Evolutionary conservation across 2,797 vertebrate genomes (phyloP), one percentile per base, ranked within the genome.

Genomic region (Lagodon rhomboides): DNA sequence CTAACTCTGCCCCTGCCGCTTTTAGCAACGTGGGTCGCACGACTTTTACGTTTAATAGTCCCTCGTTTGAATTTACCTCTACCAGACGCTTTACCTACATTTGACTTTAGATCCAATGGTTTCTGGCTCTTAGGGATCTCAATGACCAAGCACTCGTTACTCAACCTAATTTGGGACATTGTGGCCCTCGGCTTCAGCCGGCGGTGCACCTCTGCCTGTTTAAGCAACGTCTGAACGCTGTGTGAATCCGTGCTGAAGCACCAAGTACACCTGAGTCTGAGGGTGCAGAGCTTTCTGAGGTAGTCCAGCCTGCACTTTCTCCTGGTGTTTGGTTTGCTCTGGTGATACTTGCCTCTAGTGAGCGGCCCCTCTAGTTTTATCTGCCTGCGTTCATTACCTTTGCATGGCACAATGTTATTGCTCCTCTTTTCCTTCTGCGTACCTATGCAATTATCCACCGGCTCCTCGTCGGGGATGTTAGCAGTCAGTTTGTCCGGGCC

Each of bases 331-430:
- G 78, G 7, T 41, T 58, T 43, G 17, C 53, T 30, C 43, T 10
- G 58, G 1, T 49, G n/a, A 76, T 67, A 78, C 77, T 80, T 82
- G 60, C 84, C 76, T 85, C 27, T 69, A 0, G 84, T 61, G 56
- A 0, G 1, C 1, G 69, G 58, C 1, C 58, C 61, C 23, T 69
- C 44, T 7, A 18, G 62, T 44, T 51, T 55, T 1, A 49, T 0
- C 30, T 27, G 11, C 69, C 17, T 8, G 6, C 18, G n/a, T 3
- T n/a, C 3, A 18, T 3, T 3, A 5, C 44, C 12, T 46, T 5
- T 54, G 12, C 13, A 13, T 22, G 50, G 20, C 38, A 41, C 3
- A 0, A 12, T 0, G 3, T n/a, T 0, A 3, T 6, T 34, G 15
- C 43, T 55, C 13, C 25, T 47, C 25, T 34, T 44, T 1, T 17